Base-by-base conservation (phyloP, 2,888 invertebrate genomes). In the Mayetiola destructor region DNA sequence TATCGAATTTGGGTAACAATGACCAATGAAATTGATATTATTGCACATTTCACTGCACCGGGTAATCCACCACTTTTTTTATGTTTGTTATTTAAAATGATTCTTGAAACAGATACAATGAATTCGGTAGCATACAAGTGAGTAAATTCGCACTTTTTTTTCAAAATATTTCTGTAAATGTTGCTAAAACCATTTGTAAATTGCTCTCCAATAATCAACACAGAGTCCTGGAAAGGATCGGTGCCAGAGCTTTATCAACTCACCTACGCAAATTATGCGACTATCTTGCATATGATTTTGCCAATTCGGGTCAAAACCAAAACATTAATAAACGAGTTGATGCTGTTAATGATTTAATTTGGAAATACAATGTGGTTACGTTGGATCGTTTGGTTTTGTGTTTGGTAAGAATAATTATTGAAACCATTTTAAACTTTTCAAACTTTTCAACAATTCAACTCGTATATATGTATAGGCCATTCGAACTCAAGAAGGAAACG, bases 321-420 rank as follows among this genome's bases (percentile, higher is more conserved):
- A 88, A 90, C 66, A 90, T 94, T 55, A 89, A 89, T 71, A 93
- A 93, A 74, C 90, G 90, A 66, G 90, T 94, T 2, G 95, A 95
- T 67, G 91, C 93, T 0, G 86, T 96, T 63, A 94, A 91, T 70
- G 90, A 92, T 66, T 89, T 96, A 81, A 92, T 96, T 61, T 96
- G 96, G 95, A 93, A 94, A 66, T 94, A 91, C 72, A 93, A 95
- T 72, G 89, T 96, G 62, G 88, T 96, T 56, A 91, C 95, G 36
- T 88, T 96, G 61, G 96, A 96, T 72, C 77, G 94, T 61, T 80
- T 96, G 1, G 87, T 96, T 6, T 76, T 96, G 39, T 95, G 94
- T 69, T 74, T 96, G 72, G 88, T 85, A 70, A 76, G 77, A 39
- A 21, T 32, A n/a, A 72, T 58, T 18, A 54, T 57, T 10, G 55